A percentile compares a stretch with the other conserved stretches of the same genome.
Evolutionary conservation across 1,140 invertebrate species (phyloP).

Genomic region (Parapsyche elsis): DNA sequence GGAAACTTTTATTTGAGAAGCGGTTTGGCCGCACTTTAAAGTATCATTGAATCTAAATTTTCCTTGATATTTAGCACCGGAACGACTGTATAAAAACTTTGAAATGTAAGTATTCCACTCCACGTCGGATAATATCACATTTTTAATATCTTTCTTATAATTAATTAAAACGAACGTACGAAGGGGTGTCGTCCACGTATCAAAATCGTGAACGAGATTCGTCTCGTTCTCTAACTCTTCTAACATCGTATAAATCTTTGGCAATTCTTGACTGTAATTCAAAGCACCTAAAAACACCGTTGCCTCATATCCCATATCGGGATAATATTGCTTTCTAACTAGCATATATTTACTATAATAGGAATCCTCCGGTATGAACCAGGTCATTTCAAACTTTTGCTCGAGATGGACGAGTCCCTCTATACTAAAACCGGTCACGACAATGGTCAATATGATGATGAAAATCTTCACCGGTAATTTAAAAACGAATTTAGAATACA

Average conservation of each 20-base stretch:
- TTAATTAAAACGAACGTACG: slow-evolving; percentile 70
- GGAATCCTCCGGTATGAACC: slow-evolving; percentile 79
- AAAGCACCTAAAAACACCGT: slow-evolving; percentile 75
- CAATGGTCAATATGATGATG: slow-evolving; percentile 70
- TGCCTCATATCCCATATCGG: slow-evolving; percentile 73
- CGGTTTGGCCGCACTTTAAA: slow-evolving; percentile 71
- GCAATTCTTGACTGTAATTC: slow-evolving; percentile 74
- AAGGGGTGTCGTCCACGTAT: slow-evolving; percentile 74
- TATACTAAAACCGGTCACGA: slow-evolving; percentile 70
- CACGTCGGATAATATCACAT: slow-evolving; percentile 63
- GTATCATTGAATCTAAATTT: slow-evolving; percentile 74
- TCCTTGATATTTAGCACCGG: slow-evolving; percentile 74
- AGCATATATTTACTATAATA: slow-evolving; percentile 75
- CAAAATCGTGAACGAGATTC: slow-evolving; percentile 68
- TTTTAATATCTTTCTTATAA: slow-evolving; percentile 66
- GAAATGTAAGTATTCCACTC: slow-evolving; percentile 73
- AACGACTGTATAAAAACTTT: slow-evolving; percentile 76
- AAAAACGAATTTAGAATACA: slow-evolving; percentile 73
- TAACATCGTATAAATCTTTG: slow-evolving; percentile 70
- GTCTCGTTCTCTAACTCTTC: slow-evolving; percentile 67
- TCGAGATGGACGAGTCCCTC: slow-evolving; percentile 72
- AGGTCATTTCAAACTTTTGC: slow-evolving; percentile 81
- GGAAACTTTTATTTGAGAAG: slow-evolving; percentile 70
- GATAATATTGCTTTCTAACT: slow-evolving; percentile 70
- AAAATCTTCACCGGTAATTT: slow-evolving; percentile 71